A percentile compares a stretch with the other conserved stretches of the same genome.
Conservation (phyloP, 2,888 invertebrate species). For the Nebria brevicollis region DNA sequence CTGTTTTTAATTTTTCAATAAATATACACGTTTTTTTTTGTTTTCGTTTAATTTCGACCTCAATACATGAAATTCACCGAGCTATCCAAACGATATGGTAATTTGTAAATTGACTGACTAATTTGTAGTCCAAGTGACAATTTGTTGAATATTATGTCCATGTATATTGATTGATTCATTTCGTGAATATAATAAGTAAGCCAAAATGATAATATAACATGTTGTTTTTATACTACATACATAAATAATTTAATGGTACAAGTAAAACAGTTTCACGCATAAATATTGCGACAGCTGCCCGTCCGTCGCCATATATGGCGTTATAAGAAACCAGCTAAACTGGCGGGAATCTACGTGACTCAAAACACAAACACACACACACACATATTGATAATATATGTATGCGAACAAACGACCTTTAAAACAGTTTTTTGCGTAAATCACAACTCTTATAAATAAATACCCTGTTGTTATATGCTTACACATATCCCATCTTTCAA, state of each 20-base stretch:
- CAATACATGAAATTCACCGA: background rate
- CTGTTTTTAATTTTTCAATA: background rate
- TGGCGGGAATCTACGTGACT: background rate
- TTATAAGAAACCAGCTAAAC: background rate
- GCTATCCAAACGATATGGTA: background rate
- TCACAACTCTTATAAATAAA: background rate
- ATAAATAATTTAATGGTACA: background rate
- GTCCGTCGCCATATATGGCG: background rate
- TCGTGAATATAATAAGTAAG: constrained; percentile 35
- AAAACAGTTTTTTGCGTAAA: background rate
- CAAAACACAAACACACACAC: background rate
- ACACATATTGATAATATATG: background rate
- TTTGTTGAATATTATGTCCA: constrained; percentile 26
- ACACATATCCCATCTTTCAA: no score
- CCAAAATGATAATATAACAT: constrained; percentile 23
- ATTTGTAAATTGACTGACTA: background rate
- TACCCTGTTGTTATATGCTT: no score
- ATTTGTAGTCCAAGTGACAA: constrained; percentile 1
- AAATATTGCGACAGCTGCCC: background rate
- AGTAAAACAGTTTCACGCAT: background rate
- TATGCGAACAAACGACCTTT: background rate
- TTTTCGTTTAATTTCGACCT: background rate
- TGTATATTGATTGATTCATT: constrained; percentile 41
- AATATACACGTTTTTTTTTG: background rate
- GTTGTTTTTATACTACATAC: background rate